Base-by-base conservation (phyloP, 1,140 invertebrate species). In the Argopecten irradians region DNA sequence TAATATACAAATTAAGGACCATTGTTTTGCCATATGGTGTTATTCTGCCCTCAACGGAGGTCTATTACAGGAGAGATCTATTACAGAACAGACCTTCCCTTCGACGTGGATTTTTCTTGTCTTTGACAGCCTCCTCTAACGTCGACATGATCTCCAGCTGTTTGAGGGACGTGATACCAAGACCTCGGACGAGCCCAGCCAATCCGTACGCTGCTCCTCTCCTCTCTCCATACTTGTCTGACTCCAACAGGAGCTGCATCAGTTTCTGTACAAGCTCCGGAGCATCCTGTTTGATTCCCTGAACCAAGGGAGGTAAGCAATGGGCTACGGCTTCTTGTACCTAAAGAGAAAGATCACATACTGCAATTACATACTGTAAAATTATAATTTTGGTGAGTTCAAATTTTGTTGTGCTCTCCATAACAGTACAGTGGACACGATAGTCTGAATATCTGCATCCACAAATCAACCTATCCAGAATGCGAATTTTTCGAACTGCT, bases 281-380 rank as follows among this genome's bases (percentile, higher is more conserved):
- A 9, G 98, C 98, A 93, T 99, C 98, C 55, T 98, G 97, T 95
- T 98, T 98, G 5, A 99, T 97, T 0, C 98, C 98, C 13, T 98
- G 98, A 71, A 99, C 98, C 39, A 99, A 96, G 93, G 98, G 97
- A 1, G 98, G 98, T 55, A 99, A 95, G 94, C 99, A 99, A 94
- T 99, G 98, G 36, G 98, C 98, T 0, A 99, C 99, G 0, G 99
- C 98, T 96, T 99, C 98, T 97, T 99, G 99, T 0, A 99, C 98
- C 97, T 98, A 94, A 9, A 93, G 90, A 43, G 82, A 43, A 86
- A 46, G n/a, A 46, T 41, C 3, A 87, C 14, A 83, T 34, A 43
- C 28, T 11, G 28, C 8, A 82, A 82, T 8, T 28, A 35, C 33
- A 34, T 39, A n/a, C n/a, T n/a, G n/a, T n/a, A n/a, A n/a, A n/a